phyloP scores from a whole-genome alignment of 1,140 invertebrate genomes.

The Xylocopa sonorina region DNA sequence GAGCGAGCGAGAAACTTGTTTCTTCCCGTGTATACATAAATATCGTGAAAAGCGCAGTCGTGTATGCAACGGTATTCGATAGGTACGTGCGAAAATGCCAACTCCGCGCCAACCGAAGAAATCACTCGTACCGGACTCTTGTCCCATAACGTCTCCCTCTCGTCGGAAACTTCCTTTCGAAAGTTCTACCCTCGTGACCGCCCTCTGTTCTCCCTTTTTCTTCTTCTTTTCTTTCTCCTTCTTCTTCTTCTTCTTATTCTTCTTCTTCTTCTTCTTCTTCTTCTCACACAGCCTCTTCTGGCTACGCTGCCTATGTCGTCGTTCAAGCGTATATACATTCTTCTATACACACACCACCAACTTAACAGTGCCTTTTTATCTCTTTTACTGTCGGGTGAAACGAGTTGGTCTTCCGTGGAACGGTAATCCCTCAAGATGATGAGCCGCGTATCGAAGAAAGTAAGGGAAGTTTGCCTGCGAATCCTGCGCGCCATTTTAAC shows the following conservation, averaged over 20 bases:
- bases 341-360: too few species aligned
- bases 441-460: constrained; percentile 42
- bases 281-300: background rate
- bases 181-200: constrained; percentile 59
- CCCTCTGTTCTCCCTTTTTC: background rate
- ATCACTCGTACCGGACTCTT: constrained; percentile 66
- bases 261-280: too few species aligned
- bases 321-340: background rate
- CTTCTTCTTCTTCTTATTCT: too few species aligned
- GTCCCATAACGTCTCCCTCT: constrained; percentile 39
- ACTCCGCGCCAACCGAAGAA: constrained; percentile 70
- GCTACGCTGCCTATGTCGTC: background rate
- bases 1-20: constrained; percentile 14
- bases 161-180: constrained; percentile 71
- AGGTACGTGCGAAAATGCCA: constrained; percentile 58
- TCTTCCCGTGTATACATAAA: constrained; percentile 23
- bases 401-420: constrained; percentile 69
- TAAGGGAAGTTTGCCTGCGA: constrained; percentile 19
- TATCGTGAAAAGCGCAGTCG: constrained; percentile 24
- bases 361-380: constrained; percentile 68
- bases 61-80: background rate
- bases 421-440: constrained; percentile 56
- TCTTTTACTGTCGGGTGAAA: constrained; percentile 72
- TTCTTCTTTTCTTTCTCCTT: background rate
- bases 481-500: constrained; percentile 51